Conservation (phyloP, 2,113 vertebrate genomes). For the Litocranius walleri region DNA sequence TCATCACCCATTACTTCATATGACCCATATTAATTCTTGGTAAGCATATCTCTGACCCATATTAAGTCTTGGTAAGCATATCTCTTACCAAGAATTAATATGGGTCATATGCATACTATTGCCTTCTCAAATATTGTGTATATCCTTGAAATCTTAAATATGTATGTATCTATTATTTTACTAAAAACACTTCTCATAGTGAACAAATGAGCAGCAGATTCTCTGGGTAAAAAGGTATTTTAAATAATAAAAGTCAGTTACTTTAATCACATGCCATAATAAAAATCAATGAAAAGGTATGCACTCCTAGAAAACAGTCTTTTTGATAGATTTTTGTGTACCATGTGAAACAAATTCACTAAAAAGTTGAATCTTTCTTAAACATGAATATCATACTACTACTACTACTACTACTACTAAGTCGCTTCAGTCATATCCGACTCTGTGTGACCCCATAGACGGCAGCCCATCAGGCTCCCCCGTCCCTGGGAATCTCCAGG, state of each 20-base stretch:
- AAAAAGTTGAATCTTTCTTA: conserved; percentile 10
- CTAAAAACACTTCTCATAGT: neutral
- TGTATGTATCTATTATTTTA: neutral
- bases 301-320: neutral
- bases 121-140: neutral
- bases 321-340: conserved; percentile 16
- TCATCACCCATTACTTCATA: neutral
- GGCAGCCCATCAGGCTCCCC: too few relatives aligned
- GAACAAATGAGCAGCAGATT: neutral
- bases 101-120: neutral
- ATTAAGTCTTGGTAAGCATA: neutral
- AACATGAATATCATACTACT: neutral
- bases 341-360: neutral
- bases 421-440: too few relatives aligned
- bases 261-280: neutral
- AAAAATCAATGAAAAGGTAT: neutral
- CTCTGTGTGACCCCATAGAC: too few relatives aligned
- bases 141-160: neutral
- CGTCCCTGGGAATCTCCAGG: too few relatives aligned
- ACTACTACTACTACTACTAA: too few relatives aligned
- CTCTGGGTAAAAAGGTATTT: neutral
- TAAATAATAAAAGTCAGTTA: neutral
- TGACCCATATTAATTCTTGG: neutral
- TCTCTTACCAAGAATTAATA: neutral
- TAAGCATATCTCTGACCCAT: neutral